phyloP scores from a whole-genome alignment of 2,888 invertebrate species.

The Nymphalis polychloros region DNA sequence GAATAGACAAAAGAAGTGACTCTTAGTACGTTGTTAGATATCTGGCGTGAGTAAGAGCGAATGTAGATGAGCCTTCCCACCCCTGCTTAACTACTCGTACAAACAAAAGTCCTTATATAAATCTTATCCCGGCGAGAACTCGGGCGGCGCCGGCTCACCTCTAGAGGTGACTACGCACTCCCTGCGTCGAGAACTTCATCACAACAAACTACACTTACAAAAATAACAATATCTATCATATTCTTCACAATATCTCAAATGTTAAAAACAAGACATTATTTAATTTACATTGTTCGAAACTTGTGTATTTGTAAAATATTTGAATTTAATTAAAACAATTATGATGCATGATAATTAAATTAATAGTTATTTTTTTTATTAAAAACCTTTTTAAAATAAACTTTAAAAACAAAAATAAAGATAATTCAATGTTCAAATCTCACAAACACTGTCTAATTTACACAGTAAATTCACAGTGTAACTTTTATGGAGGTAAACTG shows the following conservation, averaged over 20 bases:
- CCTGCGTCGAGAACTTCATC: constrained; percentile 66
- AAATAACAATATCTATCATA: constrained; percentile 12
- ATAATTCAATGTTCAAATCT: constrained; percentile 19
- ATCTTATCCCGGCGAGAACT: constrained; percentile 74
- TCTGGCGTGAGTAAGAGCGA: constrained; percentile 67
- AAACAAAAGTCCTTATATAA: constrained; percentile 81
- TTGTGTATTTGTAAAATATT: too few relatives aligned
- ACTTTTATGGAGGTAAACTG: constrained; percentile 66
- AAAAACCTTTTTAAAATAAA: too few relatives aligned
- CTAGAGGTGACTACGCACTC: constrained; percentile 63
- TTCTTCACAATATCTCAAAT: constrained; percentile 1
- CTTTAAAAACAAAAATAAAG: background rate
- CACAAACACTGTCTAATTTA: constrained; percentile 26
- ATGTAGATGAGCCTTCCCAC: constrained; percentile 73
- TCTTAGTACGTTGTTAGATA: constrained; percentile 70
- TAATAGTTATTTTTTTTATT: too few relatives aligned
- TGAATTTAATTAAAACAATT: too few relatives aligned
- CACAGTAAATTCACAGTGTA: constrained; percentile 45
- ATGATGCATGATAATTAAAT: background rate
- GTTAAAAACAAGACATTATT: background rate
- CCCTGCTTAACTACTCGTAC: constrained; percentile 75
- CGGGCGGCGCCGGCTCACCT: constrained; percentile 68
- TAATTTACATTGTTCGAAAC: background rate
- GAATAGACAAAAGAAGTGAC: constrained; percentile 71
- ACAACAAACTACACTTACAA: constrained; percentile 47